These are phyloP conservation scores for Acronicta aceris DNA, from an alignment of 2,888 invertebrate genomes.

Conservation along the genomic window DNA sequence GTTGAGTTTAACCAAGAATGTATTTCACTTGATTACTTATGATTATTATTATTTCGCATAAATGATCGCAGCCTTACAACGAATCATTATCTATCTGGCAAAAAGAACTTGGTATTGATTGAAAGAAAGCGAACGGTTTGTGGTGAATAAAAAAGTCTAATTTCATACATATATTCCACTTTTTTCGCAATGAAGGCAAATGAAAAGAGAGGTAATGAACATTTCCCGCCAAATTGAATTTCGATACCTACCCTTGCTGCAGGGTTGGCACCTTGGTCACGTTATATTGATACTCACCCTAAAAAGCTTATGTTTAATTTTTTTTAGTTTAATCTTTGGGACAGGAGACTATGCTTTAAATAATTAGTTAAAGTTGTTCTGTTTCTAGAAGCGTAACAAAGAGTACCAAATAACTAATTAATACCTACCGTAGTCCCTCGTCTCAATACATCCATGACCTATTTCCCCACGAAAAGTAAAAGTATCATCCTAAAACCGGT, in stretches of 20 bases:
- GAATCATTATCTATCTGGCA: slow-evolving; percentile 35
- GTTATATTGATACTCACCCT: too few species aligned
- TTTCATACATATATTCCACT: slow-evolving; percentile 48
- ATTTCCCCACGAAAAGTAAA: too few species aligned
- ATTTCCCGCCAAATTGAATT: slow-evolving; percentile 53
- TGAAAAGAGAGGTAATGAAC: slow-evolving; percentile 49
- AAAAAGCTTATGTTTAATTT: slow-evolving; percentile 1
- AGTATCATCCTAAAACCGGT: too few species aligned
- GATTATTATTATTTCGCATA: too few species aligned
- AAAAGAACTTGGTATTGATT: slow-evolving; percentile 47
- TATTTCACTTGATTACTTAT: neutral
- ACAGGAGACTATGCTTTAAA: too few species aligned
- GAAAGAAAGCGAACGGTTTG: slow-evolving; percentile 34
- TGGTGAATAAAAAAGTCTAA: slow-evolving; percentile 52
- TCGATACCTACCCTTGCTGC: slow-evolving; percentile 24
- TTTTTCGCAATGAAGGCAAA: slow-evolving; percentile 35
- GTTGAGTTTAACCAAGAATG: neutral
- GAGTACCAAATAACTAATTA: too few species aligned
- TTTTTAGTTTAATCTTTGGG: too few species aligned
- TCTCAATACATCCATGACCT: too few species aligned
- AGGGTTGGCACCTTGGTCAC: slow-evolving; percentile 39
- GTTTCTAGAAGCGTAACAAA: too few species aligned
- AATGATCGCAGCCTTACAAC: too few species aligned
- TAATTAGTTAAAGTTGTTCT: too few species aligned
- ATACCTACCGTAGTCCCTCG: too few species aligned